A percentile compares a stretch with the other conserved stretches of the same genome.
These are phyloP conservation scores for Micromussa lordhowensis DNA, from an alignment of 92 coral and sea anemone genomes.

Conservation along the genomic window DNA sequence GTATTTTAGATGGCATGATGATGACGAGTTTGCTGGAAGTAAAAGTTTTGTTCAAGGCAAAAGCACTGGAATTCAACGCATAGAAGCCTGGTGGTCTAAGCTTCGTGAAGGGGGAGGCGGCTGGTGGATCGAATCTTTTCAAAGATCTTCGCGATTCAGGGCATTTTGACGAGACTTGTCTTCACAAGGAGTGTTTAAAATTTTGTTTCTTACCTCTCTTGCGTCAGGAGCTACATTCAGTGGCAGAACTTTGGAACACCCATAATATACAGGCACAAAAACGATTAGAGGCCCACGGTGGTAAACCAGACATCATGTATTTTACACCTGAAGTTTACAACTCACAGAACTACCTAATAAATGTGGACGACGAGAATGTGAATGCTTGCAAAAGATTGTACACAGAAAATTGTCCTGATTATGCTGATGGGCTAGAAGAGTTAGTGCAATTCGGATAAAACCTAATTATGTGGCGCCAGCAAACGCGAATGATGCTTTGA, in stretches of 20 bases:
- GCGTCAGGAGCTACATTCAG: slow-evolving; percentile 50
- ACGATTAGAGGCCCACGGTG: slow-evolving; percentile 43
- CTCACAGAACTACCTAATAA: slow-evolving; percentile 41
- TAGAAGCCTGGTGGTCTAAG: slow-evolving; percentile 62
- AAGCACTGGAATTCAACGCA: slow-evolving; percentile 57
- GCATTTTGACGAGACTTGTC: slow-evolving; percentile 3
- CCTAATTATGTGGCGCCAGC: slow-evolving; percentile 45
- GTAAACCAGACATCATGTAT: slow-evolving; percentile 67
- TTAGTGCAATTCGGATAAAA: slow-evolving; percentile 46
- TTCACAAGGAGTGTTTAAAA: slow-evolving; percentile 51
- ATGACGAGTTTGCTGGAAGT: slow-evolving; percentile 43
- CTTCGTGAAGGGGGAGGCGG: slow-evolving; percentile 55
- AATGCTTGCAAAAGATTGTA: slow-evolving; percentile 45
- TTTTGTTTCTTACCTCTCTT: slow-evolving; percentile 61
- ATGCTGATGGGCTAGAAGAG: slow-evolving; percentile 38
- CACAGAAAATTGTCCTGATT: slow-evolving; percentile 44
- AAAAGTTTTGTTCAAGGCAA: slow-evolving; percentile 63
- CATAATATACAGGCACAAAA: slow-evolving; percentile 60
- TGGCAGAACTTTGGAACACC: slow-evolving; percentile 66
- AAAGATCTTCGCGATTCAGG: slow-evolving; percentile 64
- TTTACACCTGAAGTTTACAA: slow-evolving; percentile 53
- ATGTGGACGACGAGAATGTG: slow-evolving; percentile 56
- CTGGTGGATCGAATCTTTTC: slow-evolving; percentile 67
- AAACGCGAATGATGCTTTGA: slow-evolving; percentile 40
- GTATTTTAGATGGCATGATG: slow-evolving; percentile 53